Evolutionary conservation across 2,797 vertebrate species (phyloP), one percentile per base, ranked within the genome.

Genomic region (Pseudochirops cupreus): DNA sequence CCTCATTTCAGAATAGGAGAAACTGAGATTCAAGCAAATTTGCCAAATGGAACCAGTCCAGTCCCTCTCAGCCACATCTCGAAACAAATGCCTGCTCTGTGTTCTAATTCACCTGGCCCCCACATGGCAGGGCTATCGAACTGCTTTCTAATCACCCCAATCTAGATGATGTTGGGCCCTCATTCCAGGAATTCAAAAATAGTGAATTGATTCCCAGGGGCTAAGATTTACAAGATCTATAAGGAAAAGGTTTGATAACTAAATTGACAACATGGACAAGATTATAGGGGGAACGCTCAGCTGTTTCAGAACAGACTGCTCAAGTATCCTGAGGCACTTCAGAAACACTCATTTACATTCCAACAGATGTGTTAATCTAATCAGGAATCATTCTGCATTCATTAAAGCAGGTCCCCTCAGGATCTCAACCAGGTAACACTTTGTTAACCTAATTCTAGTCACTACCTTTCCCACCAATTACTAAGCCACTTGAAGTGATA

Each of bases 311-410:
- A 87, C 74, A 87, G 74, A 87, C 74, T 87, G 39, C 74, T 87
- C 46, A 26, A 87, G 39, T 87, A 87, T 87, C 74, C 74, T 10
- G 74, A 87, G 74, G 74, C 74, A 87, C 74, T 87, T 87, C 39
- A 87, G 74, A 87, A 50, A 50, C 39, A 50, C 39, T 87, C 74
- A 87, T 87, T 87, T 87, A 87, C 74, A 50, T 46, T 50, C 74
- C 39, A 87, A 26, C 74, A 87, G 74, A 87, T 87, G 74, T 87
- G 74, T 87, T 87, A 26, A 87, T 87, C 74, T 87, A 87, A 87
- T 87, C 39, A 39, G 74, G 74, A 87, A 87, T 87, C 74, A 50
- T 87, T 87, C 74, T 26, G 39, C 74, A 50, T 87, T 87, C 74
- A 87, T 87, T 87, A 87, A 87, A 87, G 39, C 39, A 26, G 74